A percentile compares a stretch with the other conserved stretches of the same genome.
phyloP scores from a whole-genome alignment of 2,888 invertebrate genomes.

The Odiellus spinosus region DNA sequence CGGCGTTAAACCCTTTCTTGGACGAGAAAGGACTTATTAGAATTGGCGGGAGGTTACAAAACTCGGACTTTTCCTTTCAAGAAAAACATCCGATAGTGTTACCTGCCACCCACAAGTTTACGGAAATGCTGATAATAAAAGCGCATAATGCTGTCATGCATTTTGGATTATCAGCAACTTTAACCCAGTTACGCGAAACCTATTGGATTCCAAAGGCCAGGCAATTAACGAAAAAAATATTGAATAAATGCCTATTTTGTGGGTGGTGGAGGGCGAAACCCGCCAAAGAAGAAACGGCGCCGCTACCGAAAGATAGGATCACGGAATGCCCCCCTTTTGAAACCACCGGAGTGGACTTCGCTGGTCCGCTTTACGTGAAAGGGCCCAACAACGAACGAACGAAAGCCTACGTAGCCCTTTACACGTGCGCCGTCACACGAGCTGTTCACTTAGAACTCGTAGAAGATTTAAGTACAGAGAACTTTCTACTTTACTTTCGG shows the following conservation, averaged over 20 bases:
- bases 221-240: not conserved
- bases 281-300: not conserved
- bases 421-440: not conserved
- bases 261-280: not conserved
- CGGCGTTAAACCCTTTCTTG: too few relatives aligned
- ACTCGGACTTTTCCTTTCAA: not conserved
- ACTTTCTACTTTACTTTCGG: too few relatives aligned
- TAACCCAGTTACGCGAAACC: not conserved
- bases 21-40: not conserved
- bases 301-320: not conserved
- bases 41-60: constrained; percentile 1
- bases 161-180: not conserved
- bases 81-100: constrained; percentile 1
- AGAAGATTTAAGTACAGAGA: too few relatives aligned
- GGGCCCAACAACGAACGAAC: too few relatives aligned
- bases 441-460: too few relatives aligned
- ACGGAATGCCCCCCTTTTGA: not conserved
- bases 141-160: constrained; percentile 2
- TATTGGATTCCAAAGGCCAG: constrained; percentile 1
- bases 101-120: constrained; percentile 1
- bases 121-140: not conserved
- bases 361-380: not conserved
- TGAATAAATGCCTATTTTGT: not conserved
- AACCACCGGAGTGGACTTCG: constrained; percentile 1
- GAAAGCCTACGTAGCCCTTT: not conserved